Base-by-base conservation (phyloP, 2,797 vertebrate genomes). In the Fringilla coelebs region DNA sequence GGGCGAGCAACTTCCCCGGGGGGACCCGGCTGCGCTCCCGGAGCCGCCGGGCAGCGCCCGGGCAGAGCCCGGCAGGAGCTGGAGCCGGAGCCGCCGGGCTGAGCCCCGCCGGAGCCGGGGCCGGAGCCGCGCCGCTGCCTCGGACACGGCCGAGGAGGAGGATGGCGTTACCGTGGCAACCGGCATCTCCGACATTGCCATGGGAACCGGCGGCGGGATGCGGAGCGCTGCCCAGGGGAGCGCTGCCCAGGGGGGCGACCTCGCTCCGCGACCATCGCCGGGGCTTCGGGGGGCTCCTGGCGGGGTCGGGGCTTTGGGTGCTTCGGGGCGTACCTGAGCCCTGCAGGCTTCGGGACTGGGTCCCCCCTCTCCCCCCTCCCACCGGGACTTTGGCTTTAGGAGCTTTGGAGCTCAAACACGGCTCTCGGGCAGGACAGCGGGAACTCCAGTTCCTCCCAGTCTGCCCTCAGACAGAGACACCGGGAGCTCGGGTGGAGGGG, bases 151-250 rank as follows among this genome's bases (percentile, higher is more conserved):
- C 94, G 95, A 96, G 92, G 93, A 94, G 95, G 94, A 93, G 94
- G 96, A 98, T 98, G 98, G 98, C 97, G 98, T 99, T 99, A 98
- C 97, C 99, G 98, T 98, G 98, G 99, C 99, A 99, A 98, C 98
- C 98, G 96, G 98, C 98, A 98, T 99, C 98, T 97, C 97, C 97
- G 98, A 97, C 98, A 99, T 99, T 97, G 98, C 98, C 98, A 99
- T 99, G 98, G 99, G 99, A 99, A 99, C 99, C 97, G 98, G 95
- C 96, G 93, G 95, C 90, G 96, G 97, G 98, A 97, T 95, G 96
- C 88, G 85, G 96, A 95, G 97, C 97, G 81, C 74, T 80, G 95
- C 93, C 96, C 79, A 46, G 85, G 84, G 86, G 94, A 94, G 95
- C 82, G 81, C 51, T 71, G 90, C 77, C 96, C 77, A 7, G 41